Percentiles rank a stretch among this genome's conserved stretches.
These are phyloP conservation scores for Onychostoma macrolepis DNA, from an alignment of 2,113 vertebrate genomes.

Conservation along the genomic window DNA sequence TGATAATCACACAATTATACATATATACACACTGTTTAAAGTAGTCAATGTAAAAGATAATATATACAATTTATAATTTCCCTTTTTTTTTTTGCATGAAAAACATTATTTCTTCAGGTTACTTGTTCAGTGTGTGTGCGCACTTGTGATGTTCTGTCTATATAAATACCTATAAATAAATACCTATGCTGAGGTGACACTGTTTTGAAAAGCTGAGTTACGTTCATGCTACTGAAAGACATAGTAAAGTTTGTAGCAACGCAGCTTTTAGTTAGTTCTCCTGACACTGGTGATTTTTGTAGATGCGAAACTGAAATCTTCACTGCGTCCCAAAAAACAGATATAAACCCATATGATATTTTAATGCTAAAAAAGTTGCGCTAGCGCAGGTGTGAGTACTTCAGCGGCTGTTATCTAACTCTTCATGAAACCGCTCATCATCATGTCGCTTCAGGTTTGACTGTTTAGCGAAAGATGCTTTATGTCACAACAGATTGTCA, in stretches of 20 bases:
- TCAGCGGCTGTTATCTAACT: not conserved
- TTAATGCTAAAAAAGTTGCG: not conserved
- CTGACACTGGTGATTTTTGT: not conserved
- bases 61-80: no score
- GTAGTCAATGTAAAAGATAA: no score
- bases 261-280: not conserved
- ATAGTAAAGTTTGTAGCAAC: not conserved
- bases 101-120: not conserved
- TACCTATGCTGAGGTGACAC: not conserved
- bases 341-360: not conserved
- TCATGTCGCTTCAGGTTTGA: not conserved
- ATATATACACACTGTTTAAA: no score
- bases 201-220: not conserved
- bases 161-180: not conserved
- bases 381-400: not conserved
- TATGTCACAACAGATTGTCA: constrained; percentile 34
- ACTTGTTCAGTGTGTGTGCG: not conserved
- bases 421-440: not conserved
- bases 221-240: no score
- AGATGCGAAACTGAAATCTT: not conserved
- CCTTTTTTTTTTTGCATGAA: not conserved
- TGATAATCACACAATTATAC: no score
- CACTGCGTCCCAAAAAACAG: not conserved
- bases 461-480: not conserved
- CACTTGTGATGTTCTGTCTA: not conserved